A percentile compares a stretch with the other conserved stretches of the same genome.
Conservation (phyloP, 2,888 invertebrate species). For the Isotomurus palustris region DNA sequence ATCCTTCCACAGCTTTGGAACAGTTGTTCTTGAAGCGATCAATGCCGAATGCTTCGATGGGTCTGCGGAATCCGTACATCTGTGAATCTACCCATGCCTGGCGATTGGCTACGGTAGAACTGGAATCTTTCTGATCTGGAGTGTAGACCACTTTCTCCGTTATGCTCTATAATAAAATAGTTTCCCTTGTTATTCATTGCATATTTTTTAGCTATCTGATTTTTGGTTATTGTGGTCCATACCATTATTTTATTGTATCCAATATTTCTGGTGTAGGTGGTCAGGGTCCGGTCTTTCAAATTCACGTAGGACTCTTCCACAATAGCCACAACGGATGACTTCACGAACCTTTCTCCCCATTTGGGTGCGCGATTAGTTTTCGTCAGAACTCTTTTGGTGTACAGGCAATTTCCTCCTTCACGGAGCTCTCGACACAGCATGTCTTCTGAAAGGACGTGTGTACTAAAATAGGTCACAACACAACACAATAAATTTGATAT, state of each 20-base stretch:
- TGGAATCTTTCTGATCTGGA: conserved; percentile 31
- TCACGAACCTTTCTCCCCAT: conserved; percentile 49
- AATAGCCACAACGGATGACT: conserved; percentile 50
- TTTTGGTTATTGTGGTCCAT: conserved; percentile 11
- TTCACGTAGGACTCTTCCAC: conserved; percentile 57
- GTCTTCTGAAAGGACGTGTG: conserved; percentile 44
- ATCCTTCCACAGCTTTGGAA: conserved; percentile 49
- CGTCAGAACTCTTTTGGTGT: conserved; percentile 53
- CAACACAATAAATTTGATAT: background rate
- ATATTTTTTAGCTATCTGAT: background rate
- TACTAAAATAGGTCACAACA: conserved; percentile 1
- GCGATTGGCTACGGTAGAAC: conserved; percentile 40
- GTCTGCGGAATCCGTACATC: conserved; percentile 49
- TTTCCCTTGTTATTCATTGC: background rate
- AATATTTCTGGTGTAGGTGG: conserved; percentile 55
- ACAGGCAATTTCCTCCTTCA: conserved; percentile 48
- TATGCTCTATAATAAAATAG: conserved; percentile 14
- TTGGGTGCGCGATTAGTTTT: conserved; percentile 53
- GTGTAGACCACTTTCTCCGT: conserved; percentile 44
- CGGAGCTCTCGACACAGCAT: conserved; percentile 12
- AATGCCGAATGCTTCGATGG: conserved; percentile 51
- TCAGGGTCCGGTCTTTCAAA: conserved; percentile 50
- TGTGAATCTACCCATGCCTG: conserved; percentile 49
- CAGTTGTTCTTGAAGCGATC: conserved; percentile 52
- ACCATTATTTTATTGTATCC: conserved; percentile 51